phyloP scores from a whole-genome alignment of 1,140 invertebrate genomes.

The Hyles euphorbiae region DNA sequence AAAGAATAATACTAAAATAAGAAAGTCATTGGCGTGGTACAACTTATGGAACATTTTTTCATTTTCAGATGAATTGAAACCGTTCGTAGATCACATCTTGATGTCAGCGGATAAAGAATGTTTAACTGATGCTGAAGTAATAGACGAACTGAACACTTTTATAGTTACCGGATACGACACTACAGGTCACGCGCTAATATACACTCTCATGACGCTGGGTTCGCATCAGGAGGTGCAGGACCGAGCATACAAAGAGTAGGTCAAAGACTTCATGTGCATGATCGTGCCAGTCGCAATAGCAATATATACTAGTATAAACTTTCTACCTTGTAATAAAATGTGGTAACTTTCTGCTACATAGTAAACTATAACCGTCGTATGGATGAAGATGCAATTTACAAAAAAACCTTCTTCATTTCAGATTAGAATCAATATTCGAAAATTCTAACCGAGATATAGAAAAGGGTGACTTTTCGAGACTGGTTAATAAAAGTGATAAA shows the following conservation, averaged over 20 bases:
- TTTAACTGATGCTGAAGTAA: conserved; percentile 29
- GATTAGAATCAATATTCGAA: conserved; percentile 4
- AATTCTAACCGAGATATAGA: conserved; percentile 22
- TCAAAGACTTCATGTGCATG: not conserved
- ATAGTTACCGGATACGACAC: no score
- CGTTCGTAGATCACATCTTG: conserved; percentile 30
- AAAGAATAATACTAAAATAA: no score
- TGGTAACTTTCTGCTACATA: no score
- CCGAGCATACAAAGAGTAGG: not conserved
- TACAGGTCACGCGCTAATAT: no score
- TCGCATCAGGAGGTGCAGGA: no score
- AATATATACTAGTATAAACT: no score
- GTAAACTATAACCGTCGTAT: no score
- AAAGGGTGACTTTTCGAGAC: conserved; percentile 34
- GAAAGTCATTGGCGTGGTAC: no score
- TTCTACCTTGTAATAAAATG: no score
- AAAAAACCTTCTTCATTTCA: not conserved
- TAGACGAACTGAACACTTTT: no score
- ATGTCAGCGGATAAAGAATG: conserved; percentile 11
- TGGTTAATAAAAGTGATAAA: conserved; percentile 36
- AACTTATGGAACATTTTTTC: conserved; percentile 1
- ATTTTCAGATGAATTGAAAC: conserved; percentile 17
- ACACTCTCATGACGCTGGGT: no score
- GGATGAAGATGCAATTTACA: not conserved
- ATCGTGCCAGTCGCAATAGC: no score